Evolutionary conservation across 1,140 invertebrate genomes (phyloP).

Genomic region (Drosophila sulfurigaster): DNA sequence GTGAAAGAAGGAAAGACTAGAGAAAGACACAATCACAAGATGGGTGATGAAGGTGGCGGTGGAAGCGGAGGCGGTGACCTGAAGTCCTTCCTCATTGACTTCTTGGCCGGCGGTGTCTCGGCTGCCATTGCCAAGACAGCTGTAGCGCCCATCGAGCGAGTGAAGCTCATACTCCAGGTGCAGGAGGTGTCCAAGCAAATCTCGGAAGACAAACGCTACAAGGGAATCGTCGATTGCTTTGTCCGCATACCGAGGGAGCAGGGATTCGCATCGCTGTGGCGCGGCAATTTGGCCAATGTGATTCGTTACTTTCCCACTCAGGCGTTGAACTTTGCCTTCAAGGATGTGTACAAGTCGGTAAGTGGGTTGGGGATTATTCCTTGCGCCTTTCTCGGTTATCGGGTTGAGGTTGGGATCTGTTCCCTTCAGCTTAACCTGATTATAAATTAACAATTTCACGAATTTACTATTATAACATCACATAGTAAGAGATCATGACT

Average conservation of each 20-base stretch:
- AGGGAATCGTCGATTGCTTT: conserved; percentile 87
- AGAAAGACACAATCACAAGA: conserved; percentile 10
- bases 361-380: neutral
- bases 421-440: no score
- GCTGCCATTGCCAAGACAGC: conserved; percentile 95
- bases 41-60: conserved; percentile 85
- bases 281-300: conserved; percentile 97
- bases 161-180: conserved; percentile 96
- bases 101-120: conserved; percentile 93
- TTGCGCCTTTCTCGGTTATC: neutral
- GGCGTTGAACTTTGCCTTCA: conserved; percentile 97
- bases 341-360: conserved; percentile 93
- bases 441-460: no score
- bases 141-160: conserved; percentile 96
- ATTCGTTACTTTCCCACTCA: conserved; percentile 98
- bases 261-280: conserved; percentile 94
- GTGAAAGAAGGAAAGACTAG: no score
- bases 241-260: conserved; percentile 92
- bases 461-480: no score
- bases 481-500: no score
- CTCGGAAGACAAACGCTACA: conserved; percentile 90
- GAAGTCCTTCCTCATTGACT: conserved; percentile 89
- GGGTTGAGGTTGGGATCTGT: no score
- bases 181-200: conserved; percentile 94
- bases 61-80: conserved; percentile 43